These are phyloP conservation scores for Anastatus disparis DNA, from an alignment of 1,140 invertebrate species.

Conservation along the genomic window DNA sequence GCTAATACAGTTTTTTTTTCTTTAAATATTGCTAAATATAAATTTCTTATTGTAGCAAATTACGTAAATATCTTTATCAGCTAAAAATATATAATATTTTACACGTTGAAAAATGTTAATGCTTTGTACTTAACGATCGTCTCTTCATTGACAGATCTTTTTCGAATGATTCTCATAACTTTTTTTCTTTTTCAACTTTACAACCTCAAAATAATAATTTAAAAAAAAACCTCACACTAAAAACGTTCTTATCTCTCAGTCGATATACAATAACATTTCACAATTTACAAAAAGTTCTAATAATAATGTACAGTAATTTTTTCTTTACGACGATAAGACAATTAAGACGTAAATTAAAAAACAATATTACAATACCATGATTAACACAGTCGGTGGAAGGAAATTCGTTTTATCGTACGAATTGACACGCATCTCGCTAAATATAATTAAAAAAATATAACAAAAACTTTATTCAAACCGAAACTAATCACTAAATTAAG, in stretches of 20 bases:
- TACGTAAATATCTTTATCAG: constrained; percentile 31
- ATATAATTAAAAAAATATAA: constrained; percentile 1
- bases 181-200: constrained; percentile 27
- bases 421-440: not conserved
- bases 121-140: constrained; percentile 37
- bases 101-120: constrained; percentile 27
- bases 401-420: constrained; percentile 16
- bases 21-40: constrained; percentile 23
- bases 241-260: constrained; percentile 31
- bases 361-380: constrained; percentile 37
- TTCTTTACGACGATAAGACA: constrained; percentile 4
- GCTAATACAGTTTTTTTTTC: not conserved
- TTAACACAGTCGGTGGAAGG: constrained; percentile 39
- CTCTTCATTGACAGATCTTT: constrained; percentile 26
- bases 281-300: constrained; percentile 32
- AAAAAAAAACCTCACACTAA: constrained; percentile 33
- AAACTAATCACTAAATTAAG: constrained; percentile 13
- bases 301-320: constrained; percentile 36
- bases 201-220: constrained; percentile 27
- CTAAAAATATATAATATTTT: constrained; percentile 33
- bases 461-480: constrained; percentile 1
- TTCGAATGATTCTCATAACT: constrained; percentile 19
- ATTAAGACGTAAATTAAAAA: constrained; percentile 17
- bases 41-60: constrained; percentile 30
- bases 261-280: constrained; percentile 22